These are phyloP conservation scores for Tinea pellionella DNA, from an alignment of 2,888 invertebrate species.

Conservation along the genomic window DNA sequence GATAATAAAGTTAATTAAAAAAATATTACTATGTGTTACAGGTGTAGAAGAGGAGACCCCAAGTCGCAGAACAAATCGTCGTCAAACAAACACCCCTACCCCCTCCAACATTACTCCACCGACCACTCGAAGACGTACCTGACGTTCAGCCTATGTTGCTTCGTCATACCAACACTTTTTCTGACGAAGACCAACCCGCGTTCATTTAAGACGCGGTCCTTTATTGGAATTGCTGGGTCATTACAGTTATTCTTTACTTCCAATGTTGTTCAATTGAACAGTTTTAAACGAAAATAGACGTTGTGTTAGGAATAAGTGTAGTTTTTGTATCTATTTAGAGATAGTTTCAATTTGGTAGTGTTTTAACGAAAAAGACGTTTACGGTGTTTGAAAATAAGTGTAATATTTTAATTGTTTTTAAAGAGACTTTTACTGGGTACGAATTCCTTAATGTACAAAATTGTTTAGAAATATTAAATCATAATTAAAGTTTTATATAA, in stretches of 20 bases:
- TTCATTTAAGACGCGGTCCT: no score
- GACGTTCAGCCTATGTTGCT: slow-evolving; percentile 27
- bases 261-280: no score
- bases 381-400: no score
- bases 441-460: no score
- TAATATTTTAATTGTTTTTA: no score
- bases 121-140: slow-evolving; percentile 50
- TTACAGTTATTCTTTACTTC: no score
- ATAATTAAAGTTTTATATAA: no score
- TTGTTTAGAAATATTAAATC: no score
- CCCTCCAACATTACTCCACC: slow-evolving; percentile 49
- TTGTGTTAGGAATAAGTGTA: no score
- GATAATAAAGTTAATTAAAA: not conserved
- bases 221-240: no score
- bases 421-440: no score
- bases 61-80: slow-evolving; percentile 41
- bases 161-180: slow-evolving; percentile 35
- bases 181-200: slow-evolving; percentile 28
- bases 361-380: not conserved
- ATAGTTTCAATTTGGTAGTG: not conserved
- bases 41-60: slow-evolving; percentile 39
- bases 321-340: no score
- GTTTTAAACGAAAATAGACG: not conserved
- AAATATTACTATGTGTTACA: not conserved
- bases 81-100: slow-evolving; percentile 50